Percentiles rank a stretch among this genome's conserved stretches.
These are phyloP conservation scores for Podarcis siculus DNA, from an alignment of 2,797 vertebrate species.

Conservation along the genomic window DNA sequence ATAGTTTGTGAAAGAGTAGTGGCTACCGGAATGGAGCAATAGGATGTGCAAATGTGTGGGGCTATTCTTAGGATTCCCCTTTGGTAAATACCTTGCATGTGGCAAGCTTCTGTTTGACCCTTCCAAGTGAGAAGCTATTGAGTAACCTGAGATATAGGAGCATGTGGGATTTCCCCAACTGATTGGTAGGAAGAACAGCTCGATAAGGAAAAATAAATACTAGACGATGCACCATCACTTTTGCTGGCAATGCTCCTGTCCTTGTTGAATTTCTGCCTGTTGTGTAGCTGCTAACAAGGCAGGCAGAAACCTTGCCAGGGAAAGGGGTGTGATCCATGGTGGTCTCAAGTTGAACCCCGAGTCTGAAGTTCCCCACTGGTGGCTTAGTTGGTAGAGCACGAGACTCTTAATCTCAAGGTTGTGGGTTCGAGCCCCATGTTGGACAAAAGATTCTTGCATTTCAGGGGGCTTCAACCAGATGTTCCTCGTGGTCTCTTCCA, in stretches of 20 bases:
- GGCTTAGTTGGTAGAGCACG: neutral
- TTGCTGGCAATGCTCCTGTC: neutral
- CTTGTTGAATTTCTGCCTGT: neutral
- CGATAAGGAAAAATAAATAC: neutral
- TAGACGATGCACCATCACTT: neutral
- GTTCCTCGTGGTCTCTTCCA: too few relatives aligned
- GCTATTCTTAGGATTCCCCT: neutral
- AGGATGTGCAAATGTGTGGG: neutral
- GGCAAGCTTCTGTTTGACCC: neutral
- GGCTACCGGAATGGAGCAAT: neutral
- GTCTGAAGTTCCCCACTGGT: too few relatives aligned
- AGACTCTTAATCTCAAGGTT: too few relatives aligned
- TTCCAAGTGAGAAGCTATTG: neutral
- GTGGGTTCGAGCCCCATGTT: too few relatives aligned
- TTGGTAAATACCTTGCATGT: neutral
- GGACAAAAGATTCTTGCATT: too few relatives aligned
- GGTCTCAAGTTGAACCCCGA: too few relatives aligned
- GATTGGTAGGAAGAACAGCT: neutral
- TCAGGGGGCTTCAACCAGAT: too few relatives aligned
- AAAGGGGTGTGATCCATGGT: neutral
- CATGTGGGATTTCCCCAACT: neutral
- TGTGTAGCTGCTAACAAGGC: neutral
- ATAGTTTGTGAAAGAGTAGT: neutral
- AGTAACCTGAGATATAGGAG: neutral
- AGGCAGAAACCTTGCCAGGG: neutral